Base-by-base conservation (phyloP, 23 tunicate genomes). In the Botrylloides violaceus region DNA sequence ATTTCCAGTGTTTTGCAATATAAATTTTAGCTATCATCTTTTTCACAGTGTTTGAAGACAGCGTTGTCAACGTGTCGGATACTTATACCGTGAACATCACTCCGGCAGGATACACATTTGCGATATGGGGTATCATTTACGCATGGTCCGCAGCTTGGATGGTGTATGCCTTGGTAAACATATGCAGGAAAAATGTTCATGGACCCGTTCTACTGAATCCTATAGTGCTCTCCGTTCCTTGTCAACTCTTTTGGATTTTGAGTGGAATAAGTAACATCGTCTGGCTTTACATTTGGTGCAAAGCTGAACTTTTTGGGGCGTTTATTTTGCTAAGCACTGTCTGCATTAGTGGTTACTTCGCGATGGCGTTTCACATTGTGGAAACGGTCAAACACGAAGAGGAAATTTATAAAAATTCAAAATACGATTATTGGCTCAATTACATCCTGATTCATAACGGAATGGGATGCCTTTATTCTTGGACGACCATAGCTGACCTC, bases 81-180 rank as follows among this genome's bases (percentile, higher is more conserved):
- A 60, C 30, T 18, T 60, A 24, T 28, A 15, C 29, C 15, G 30
- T 28, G 65, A 23, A 60, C 30, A 25, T 60, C 29, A 60, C 65
- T 12, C 65, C 65, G 15, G 65, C 65, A 18, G 65, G 65, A 24
- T 60, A 60, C 65, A 60, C 65, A 15, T 60, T 60, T 23, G 65
- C 65, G 24, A 60, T 60, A 12, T 60, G 65, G 65, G 65, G 65
- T 60, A 60, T 60, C 27, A 60, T 60, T 23, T 60, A 60, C 65
- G 29, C 30, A 20, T 60, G 29, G 29, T 28, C 15, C 19, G 65
- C 65, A 0, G 65, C 65, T 12, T 60, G 65, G 65, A 60, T 23
- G 24, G 30, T 28, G 30, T 60, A 60, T 23, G 65, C 65, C 15
- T 15, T 60, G 15, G 21, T 25, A n/a, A 60, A 28, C 30, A 60